Conservation (phyloP, 2,113 vertebrate species). For the Odocoileus virginianus region DNA sequence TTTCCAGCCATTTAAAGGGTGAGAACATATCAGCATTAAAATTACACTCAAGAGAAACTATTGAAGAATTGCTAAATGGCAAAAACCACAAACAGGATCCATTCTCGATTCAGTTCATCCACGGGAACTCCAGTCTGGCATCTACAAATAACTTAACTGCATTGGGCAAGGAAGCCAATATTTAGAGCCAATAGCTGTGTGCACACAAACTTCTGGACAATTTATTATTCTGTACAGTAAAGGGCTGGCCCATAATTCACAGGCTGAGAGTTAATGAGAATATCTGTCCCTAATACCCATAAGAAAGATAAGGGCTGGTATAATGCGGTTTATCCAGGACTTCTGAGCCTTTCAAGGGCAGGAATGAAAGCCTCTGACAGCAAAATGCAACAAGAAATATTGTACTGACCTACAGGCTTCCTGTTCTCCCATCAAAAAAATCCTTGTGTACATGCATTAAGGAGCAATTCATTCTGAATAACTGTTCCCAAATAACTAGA, state of each 20-base stretch:
- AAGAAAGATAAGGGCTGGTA: constrained; percentile 81
- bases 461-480: constrained; percentile 82
- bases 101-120: constrained; percentile 21
- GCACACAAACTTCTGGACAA: constrained; percentile 64
- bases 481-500: constrained; percentile 83
- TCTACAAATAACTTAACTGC: constrained; percentile 26
- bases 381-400: constrained; percentile 83
- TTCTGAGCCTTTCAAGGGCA: constrained; percentile 78
- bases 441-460: constrained; percentile 81
- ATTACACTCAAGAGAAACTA: constrained; percentile 24
- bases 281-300: constrained; percentile 80
- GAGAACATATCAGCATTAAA: constrained; percentile 1
- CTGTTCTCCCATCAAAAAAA: constrained; percentile 79
- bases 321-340: constrained; percentile 77
- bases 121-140: background rate
- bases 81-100: constrained; percentile 9
- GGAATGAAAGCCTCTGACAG: constrained; percentile 78
- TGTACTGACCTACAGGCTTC: constrained; percentile 81
- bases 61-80: constrained; percentile 27
- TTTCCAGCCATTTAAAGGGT: constrained; percentile 36
- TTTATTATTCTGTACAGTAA: constrained; percentile 80
- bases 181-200: constrained; percentile 54
- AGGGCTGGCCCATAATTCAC: constrained; percentile 79
- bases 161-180: constrained; percentile 45
- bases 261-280: constrained; percentile 79